Conservation (phyloP, 2,888 invertebrate genomes). For the Acleris holmiana region DNA sequence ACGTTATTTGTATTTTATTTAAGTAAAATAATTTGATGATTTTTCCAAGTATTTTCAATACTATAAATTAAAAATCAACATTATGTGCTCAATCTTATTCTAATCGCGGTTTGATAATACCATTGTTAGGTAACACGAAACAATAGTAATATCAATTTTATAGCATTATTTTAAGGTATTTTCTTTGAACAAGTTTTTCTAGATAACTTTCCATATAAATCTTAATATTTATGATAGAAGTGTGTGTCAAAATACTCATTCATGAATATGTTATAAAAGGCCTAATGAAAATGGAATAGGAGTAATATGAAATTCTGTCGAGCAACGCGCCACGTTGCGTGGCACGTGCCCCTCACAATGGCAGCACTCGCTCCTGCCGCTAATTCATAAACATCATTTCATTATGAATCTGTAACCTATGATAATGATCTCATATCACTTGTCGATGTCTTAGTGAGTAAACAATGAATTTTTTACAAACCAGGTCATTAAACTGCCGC, state of each 20-base stretch:
- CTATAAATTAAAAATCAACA: too few species aligned
- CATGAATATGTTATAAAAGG: constrained; percentile 52
- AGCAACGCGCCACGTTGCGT: constrained; percentile 56
- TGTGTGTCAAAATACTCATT: constrained; percentile 52
- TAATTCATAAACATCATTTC: constrained; percentile 66
- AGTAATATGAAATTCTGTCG: constrained; percentile 61
- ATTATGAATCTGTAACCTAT: constrained; percentile 71
- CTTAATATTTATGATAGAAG: constrained; percentile 51
- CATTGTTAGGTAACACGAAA: too few species aligned
- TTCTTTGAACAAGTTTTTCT: too few species aligned
- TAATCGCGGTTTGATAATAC: too few species aligned
- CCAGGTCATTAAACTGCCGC: neutral
- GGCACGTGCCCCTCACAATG: constrained; percentile 61
- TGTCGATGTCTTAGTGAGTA: constrained; percentile 50
- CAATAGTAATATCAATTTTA: too few species aligned
- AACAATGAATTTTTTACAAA: constrained; percentile 45
- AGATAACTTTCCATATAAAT: constrained; percentile 31
- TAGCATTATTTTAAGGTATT: too few species aligned
- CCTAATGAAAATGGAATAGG: constrained; percentile 68
- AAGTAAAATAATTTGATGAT: too few species aligned
- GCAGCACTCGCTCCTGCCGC: constrained; percentile 55
- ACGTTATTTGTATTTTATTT: too few species aligned
- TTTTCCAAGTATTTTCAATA: too few species aligned
- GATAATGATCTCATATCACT: constrained; percentile 53
- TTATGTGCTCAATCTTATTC: too few species aligned